Evolutionary conservation across 92 coral and sea anemone genomes (phyloP).

Genomic region (Palythoa heliodiscus): DNA sequence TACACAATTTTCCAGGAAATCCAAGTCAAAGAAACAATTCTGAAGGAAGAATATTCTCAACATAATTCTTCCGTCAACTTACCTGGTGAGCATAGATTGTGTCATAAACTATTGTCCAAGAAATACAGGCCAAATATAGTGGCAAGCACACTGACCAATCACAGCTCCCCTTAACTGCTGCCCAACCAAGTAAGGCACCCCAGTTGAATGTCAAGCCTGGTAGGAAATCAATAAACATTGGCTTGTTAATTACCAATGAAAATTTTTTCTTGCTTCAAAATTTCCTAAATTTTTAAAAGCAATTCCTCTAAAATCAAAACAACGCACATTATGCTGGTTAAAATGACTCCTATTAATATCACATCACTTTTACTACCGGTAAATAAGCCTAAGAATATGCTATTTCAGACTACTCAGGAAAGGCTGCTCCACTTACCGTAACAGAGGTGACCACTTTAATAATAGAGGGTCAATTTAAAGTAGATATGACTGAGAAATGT

Average conservation of each 20-base stretch:
- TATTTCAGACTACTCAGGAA: too few species aligned
- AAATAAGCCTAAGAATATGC: too few species aligned
- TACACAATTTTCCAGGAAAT: neutral
- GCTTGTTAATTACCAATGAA: neutral
- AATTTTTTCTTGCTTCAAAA: neutral
- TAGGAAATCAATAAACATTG: neutral
- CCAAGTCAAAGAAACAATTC: neutral
- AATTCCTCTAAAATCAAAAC: too few species aligned
- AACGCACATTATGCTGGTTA: too few species aligned
- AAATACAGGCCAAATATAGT: conserved; percentile 77
- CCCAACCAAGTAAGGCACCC: conserved; percentile 96
- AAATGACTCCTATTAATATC: too few species aligned
- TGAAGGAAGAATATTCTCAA: neutral
- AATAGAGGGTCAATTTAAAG: too few species aligned
- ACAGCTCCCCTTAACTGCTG: conserved; percentile 95
- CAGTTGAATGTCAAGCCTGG: conserved; percentile 88
- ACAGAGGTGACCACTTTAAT: too few species aligned
- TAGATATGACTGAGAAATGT: too few species aligned
- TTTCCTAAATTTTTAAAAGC: neutral
- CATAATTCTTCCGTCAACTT: neutral
- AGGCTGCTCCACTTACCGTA: too few species aligned
- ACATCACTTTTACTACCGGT: too few species aligned
- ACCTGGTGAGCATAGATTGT: conserved; percentile 98
- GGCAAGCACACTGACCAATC: conserved; percentile 99
- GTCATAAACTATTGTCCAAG: conserved; percentile 93